phyloP scores from a whole-genome alignment of 2,797 vertebrate genomes.

The Sparidentex hasta region DNA sequence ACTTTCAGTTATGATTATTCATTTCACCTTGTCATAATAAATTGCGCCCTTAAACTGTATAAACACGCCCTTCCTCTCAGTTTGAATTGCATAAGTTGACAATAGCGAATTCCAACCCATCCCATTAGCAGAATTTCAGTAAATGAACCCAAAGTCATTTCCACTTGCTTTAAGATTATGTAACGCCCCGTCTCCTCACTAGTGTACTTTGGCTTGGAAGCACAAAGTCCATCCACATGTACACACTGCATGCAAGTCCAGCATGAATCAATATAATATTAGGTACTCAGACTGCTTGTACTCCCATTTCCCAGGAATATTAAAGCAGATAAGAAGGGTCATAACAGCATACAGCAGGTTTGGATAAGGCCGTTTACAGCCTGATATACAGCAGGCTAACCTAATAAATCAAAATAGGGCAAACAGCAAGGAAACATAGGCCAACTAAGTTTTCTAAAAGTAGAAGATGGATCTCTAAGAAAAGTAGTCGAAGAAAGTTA shows the following conservation, averaged over 20 bases:
- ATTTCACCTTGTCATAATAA: constrained; percentile 51
- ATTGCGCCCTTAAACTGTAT: constrained; percentile 23
- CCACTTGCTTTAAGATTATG: constrained; percentile 38
- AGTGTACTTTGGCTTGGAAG: constrained; percentile 54
- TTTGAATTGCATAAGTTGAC: constrained; percentile 23
- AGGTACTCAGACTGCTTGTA: constrained; percentile 19
- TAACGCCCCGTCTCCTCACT: constrained; percentile 34
- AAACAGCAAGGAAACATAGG: constrained; percentile 1
- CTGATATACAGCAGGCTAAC: constrained; percentile 21
- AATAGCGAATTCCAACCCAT: constrained; percentile 41
- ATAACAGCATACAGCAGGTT: constrained; percentile 34
- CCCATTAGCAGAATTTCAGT: constrained; percentile 18
- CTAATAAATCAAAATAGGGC: constrained; percentile 18
- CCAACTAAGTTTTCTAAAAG: constrained; percentile 4
- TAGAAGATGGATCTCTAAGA: neutral
- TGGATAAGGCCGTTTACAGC: constrained; percentile 49
- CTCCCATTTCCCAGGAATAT: constrained; percentile 32
- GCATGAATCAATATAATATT: constrained; percentile 51
- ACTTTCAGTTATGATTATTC: constrained; percentile 45
- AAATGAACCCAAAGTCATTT: constrained; percentile 23
- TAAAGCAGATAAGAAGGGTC: constrained; percentile 49
- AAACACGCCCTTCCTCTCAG: constrained; percentile 59
- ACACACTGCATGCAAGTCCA: constrained; percentile 32
- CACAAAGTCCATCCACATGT: constrained; percentile 64
- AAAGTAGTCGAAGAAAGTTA: neutral